phyloP scores from a whole-genome alignment of 2,888 invertebrate species.

The Augochlorella aurata region DNA sequence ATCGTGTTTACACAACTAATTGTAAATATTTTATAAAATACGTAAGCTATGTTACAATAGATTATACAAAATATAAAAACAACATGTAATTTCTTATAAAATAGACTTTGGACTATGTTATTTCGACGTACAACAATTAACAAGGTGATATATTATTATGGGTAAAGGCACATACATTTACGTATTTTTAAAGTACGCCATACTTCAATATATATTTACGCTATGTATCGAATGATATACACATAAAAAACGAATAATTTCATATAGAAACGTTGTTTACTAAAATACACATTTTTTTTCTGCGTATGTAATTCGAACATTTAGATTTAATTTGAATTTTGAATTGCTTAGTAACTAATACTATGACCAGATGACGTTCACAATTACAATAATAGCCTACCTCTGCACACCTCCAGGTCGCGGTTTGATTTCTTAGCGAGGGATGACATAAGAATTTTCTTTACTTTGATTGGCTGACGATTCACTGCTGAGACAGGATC shows the following conservation, averaged over 20 bases:
- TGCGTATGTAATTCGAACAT: not conserved
- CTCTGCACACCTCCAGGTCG: too few relatives aligned
- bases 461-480: too few relatives aligned
- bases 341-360: not conserved
- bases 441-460: too few relatives aligned
- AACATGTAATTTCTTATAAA: not conserved
- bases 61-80: not conserved
- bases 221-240: not conserved
- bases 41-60: not conserved
- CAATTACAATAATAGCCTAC: not conserved
- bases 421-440: too few relatives aligned
- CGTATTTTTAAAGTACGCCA: not conserved
- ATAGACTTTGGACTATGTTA: not conserved
- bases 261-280: not conserved
- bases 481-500: too few relatives aligned
- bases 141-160: not conserved
- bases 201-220: not conserved
- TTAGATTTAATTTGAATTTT: not conserved
- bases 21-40: slow-evolving; percentile 8
- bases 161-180: not conserved
- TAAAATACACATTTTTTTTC: not conserved
- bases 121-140: not conserved
- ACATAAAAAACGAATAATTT: not conserved
- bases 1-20: not conserved
- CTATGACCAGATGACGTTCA: not conserved